phyloP scores from a whole-genome alignment of 2,113 vertebrate genomes.

The Xiphophorus couchianus region DNA sequence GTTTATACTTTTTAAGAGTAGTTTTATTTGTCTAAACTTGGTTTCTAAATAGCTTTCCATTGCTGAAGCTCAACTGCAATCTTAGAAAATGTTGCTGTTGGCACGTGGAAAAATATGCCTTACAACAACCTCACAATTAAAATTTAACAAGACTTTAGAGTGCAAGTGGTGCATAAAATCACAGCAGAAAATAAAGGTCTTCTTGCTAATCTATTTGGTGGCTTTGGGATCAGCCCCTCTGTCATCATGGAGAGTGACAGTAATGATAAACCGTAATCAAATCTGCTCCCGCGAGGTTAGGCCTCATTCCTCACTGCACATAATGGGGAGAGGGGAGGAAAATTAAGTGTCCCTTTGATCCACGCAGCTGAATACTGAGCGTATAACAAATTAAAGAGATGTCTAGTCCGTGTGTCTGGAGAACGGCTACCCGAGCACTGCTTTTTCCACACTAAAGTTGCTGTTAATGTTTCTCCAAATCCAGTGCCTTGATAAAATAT shows the following conservation, averaged over 20 bases:
- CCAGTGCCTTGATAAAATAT: not conserved
- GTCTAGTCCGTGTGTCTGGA: conserved; percentile 54
- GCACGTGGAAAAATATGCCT: conserved; percentile 50
- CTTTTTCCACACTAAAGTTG: conserved; percentile 12
- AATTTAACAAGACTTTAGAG: conserved; percentile 61
- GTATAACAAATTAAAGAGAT: conserved; percentile 72
- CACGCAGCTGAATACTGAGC: conserved; percentile 69
- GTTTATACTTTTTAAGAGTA: conserved; percentile 17
- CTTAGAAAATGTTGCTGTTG: conserved; percentile 15
- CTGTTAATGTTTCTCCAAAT: not conserved
- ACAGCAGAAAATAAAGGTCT: conserved; percentile 63
- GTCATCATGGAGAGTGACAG: conserved; percentile 66
- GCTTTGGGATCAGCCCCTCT: conserved; percentile 52
- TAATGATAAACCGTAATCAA: conserved; percentile 80
- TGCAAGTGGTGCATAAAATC: conserved; percentile 63
- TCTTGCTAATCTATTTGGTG: conserved; percentile 64
- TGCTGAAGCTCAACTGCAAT: conserved; percentile 24
- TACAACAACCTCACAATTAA: conserved; percentile 68
- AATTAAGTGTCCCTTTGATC: conserved; percentile 78
- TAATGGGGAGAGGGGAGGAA: conserved; percentile 67
- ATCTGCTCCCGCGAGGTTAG: conserved; percentile 63
- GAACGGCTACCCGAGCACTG: conserved; percentile 51
- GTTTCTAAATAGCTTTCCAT: conserved; percentile 17
- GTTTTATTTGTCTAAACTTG: conserved; percentile 6
- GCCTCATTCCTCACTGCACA: conserved; percentile 65